These are phyloP conservation scores for Anthopleura sola DNA, from an alignment of 64 coral and sea anemone species.

Conservation along the genomic window DNA sequence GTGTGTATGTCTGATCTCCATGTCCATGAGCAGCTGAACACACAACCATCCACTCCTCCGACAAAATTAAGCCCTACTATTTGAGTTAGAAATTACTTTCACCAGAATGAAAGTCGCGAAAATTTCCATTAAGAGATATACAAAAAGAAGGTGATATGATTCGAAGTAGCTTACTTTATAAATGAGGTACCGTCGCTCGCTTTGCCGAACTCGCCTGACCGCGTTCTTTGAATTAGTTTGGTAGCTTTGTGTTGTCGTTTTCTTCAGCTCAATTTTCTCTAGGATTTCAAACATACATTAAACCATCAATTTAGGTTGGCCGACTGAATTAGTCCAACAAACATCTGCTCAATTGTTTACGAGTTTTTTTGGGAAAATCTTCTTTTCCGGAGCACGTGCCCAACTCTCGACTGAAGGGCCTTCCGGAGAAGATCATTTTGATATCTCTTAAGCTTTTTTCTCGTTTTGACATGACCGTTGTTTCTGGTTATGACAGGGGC, in stretches of 20 bases:
- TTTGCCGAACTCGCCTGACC: slow-evolving; percentile 26
- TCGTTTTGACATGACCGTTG: slow-evolving; percentile 8
- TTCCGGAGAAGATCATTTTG: slow-evolving; percentile 90
- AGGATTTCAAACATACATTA: slow-evolving; percentile 32
- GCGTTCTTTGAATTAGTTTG: slow-evolving; percentile 29
- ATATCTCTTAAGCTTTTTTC: slow-evolving; percentile 62
- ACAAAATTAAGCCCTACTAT: slow-evolving; percentile 77
- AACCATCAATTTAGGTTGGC: slow-evolving; percentile 82
- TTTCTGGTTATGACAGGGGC: not conserved
- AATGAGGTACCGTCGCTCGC: not conserved
- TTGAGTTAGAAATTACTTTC: slow-evolving; percentile 73
- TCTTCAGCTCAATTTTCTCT: slow-evolving; percentile 4
- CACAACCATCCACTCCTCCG: slow-evolving; percentile 47
- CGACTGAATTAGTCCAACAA: slow-evolving; percentile 62
- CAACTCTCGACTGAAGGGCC: slow-evolving; percentile 68
- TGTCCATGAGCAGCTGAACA: slow-evolving; percentile 56
- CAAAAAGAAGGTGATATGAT: slow-evolving; percentile 9
- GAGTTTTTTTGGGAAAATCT: slow-evolving; percentile 97
- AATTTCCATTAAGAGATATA: slow-evolving; percentile 22
- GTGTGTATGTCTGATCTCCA: slow-evolving; percentile 38
- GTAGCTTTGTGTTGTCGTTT: slow-evolving; percentile 36
- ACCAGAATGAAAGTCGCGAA: slow-evolving; percentile 25
- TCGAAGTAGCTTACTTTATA: not conserved
- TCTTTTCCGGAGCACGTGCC: slow-evolving; percentile 89
- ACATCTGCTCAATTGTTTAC: slow-evolving; percentile 99